Base-by-base conservation (phyloP, 2,888 invertebrate genomes). In the Eilema depressum region DNA sequence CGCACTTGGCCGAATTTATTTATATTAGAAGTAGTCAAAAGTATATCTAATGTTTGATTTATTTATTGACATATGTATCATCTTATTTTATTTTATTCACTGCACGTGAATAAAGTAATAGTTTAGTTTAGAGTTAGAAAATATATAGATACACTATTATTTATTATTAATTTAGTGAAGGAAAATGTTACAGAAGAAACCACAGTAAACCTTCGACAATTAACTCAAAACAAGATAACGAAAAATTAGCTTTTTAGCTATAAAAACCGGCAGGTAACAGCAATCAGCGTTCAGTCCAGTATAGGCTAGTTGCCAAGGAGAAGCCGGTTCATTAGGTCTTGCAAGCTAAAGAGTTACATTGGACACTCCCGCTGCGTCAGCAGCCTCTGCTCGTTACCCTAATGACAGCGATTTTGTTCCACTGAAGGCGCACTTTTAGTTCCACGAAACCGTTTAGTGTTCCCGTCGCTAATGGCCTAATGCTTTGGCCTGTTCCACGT, bases 381-480 rank as follows among this genome's bases (percentile, higher is more conserved):
- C 92, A 84, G 85, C 87, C 87, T 86, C 82, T 90, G 89, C 93
- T 93, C 94, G 94, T 94, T 94, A 94, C 91, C 89, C 92, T 95
- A 95, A 95, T 93, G 94, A 93, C 90, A 93, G 89, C 92, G 91
- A 94, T 94, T 94, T 93, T 88, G 89, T 91, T 91, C 88, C 88
- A 86, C 86, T 87, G 89, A 87, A 88, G 89, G 91, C 91, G 90
- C 88, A 92, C 90, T 93, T 93, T 93, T 91, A 91, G 92, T 92
- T 92, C 86, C 85, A 87, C 85, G 83, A 87, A 89, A 86, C 89
- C 91, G 91, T 93, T 92, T 92, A 91, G 91, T 92, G 89, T 91
- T 92, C 87, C 88, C 90, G 86, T 88, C 86, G 86, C 90, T 93
- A 93, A 93, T 93, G 92, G 89, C 87, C 89, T 89, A 90, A 92